These are phyloP conservation scores for Penaeus chinensis DNA, from an alignment of 1,140 invertebrate species.

Conservation along the genomic window DNA sequence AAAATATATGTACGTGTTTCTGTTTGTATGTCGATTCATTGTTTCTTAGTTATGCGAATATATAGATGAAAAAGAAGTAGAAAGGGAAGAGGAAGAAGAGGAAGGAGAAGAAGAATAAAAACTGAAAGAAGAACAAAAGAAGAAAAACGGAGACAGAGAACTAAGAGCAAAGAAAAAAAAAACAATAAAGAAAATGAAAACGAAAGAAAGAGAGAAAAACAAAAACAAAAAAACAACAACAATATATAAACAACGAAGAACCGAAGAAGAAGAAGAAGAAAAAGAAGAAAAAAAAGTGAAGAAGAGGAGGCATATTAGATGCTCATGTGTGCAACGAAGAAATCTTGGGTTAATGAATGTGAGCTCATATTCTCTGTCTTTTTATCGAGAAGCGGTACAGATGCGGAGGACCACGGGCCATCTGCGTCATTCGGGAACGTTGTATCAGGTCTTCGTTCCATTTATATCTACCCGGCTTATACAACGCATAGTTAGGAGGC, in stretches of 20 bases:
- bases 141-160: neutral
- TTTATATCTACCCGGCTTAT: too few relatives aligned
- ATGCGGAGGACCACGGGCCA: neutral
- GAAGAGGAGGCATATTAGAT: neutral
- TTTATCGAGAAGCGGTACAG: neutral
- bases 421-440: neutral
- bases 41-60: too few relatives aligned
- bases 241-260: neutral
- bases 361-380: neutral
- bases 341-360: too few relatives aligned
- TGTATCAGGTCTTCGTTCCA: too few relatives aligned
- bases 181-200: neutral
- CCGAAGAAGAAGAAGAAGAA: neutral
- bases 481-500: too few relatives aligned
- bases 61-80: neutral
- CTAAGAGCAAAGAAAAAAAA: neutral
- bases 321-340: too few relatives aligned
- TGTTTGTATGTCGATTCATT: too few relatives aligned
- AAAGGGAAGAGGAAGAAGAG: neutral
- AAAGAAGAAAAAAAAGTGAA: neutral
- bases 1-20: neutral
- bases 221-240: neutral
- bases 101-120: neutral
- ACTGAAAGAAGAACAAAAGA: neutral
- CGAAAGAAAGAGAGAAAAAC: neutral